Conservation (phyloP, 2,888 invertebrate species). For the Napeogenes sylphis region DNA sequence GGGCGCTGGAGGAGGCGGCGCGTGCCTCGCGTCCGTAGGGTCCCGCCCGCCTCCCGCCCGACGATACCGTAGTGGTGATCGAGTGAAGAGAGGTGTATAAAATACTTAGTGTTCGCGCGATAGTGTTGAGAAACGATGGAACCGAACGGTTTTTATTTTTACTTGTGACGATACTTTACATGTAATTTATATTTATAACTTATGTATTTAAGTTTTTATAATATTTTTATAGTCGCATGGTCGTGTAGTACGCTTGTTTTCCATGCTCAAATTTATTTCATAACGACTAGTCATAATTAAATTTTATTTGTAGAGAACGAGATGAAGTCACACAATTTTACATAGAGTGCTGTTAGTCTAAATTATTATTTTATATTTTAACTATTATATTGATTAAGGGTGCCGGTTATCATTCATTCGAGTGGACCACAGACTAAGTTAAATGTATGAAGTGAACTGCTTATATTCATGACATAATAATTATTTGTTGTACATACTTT, state of each 20-base stretch:
- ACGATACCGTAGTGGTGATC: slow-evolving; percentile 41
- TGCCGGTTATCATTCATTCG: slow-evolving; percentile 58
- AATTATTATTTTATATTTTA: slow-evolving; percentile 54
- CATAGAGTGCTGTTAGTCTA: slow-evolving; percentile 54
- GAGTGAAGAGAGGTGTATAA: slow-evolving; percentile 40
- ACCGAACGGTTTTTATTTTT: slow-evolving; percentile 37
- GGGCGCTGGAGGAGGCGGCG: slow-evolving; percentile 91
- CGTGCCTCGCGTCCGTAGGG: slow-evolving; percentile 77
- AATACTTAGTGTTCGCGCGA: slow-evolving; percentile 43
- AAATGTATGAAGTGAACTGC: slow-evolving; percentile 51
- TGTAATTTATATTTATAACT: slow-evolving; percentile 70
- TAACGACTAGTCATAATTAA: slow-evolving; percentile 75
- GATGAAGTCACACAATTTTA: slow-evolving; percentile 49
- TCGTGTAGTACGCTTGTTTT: slow-evolving; percentile 68
- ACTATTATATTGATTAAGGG: slow-evolving; percentile 42
- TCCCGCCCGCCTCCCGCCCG: slow-evolving; percentile 37
- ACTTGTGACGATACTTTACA: slow-evolving; percentile 51
- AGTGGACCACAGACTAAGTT: slow-evolving; percentile 49
- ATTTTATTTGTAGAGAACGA: slow-evolving; percentile 57
- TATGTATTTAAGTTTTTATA: slow-evolving; percentile 60
- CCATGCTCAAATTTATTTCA: slow-evolving; percentile 76
- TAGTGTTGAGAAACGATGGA: slow-evolving; percentile 39
- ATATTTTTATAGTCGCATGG: slow-evolving; percentile 74
- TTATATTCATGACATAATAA: slow-evolving; percentile 62
- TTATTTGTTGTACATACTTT: slow-evolving; percentile 44